phyloP scores from a whole-genome alignment of 2,888 invertebrate species.

The Sphaeridia pumilis region DNA sequence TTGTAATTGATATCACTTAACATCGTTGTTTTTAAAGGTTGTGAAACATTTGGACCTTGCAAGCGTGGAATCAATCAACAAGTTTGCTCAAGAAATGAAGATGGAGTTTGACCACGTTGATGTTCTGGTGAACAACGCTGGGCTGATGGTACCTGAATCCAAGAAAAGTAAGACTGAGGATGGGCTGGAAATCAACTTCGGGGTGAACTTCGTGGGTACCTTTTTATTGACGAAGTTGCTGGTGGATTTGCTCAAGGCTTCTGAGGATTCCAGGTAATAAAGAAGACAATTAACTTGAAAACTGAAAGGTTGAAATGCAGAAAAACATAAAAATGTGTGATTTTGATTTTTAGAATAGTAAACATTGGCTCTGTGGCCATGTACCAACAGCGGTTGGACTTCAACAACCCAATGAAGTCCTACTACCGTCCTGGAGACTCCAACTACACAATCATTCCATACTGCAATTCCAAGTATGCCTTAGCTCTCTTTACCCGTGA shows the following conservation, averaged over 20 bases:
- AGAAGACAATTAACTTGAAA: background rate
- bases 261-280: conserved; percentile 19
- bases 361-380: conserved; percentile 4
- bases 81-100: conserved; percentile 41
- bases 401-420: conserved; percentile 35
- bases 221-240: conserved; percentile 29
- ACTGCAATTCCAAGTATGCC: conserved; percentile 40
- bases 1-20: no score
- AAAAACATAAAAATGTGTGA: conserved; percentile 6
- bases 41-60: conserved; percentile 27
- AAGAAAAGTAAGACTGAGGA: conserved; percentile 19
- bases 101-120: conserved; percentile 37
- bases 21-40: conserved; percentile 19
- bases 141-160: conserved; percentile 23
- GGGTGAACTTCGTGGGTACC: conserved; percentile 24
- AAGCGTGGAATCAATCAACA: conserved; percentile 38
- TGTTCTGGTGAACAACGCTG: conserved; percentile 39
- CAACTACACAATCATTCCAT: conserved; percentile 26
- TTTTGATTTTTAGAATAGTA: conserved; percentile 8
- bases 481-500: conserved; percentile 39
- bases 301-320: conserved; percentile 4
- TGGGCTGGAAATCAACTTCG: conserved; percentile 30
- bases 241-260: conserved; percentile 18
- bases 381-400: conserved; percentile 29
- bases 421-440: background rate